Conservation (phyloP, 2,888 invertebrate species). For the Drosophila niveifrons region DNA sequence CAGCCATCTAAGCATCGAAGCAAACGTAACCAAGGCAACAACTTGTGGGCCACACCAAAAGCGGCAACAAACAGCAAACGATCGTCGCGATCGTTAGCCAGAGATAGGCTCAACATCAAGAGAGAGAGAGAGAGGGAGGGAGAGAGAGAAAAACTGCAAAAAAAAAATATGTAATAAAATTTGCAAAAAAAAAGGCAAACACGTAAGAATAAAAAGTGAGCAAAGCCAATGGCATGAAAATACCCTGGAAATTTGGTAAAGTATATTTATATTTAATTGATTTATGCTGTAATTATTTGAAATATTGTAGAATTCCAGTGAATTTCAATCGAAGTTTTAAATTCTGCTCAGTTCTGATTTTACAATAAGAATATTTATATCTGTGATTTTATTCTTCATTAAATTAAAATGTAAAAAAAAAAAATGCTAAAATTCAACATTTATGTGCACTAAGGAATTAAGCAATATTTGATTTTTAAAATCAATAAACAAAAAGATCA, state of each 20-base stretch:
- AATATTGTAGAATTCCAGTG: too few relatives aligned
- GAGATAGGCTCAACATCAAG: conserved; percentile 20
- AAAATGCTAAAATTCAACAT: too few relatives aligned
- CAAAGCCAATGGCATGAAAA: not conserved
- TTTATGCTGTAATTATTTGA: too few relatives aligned
- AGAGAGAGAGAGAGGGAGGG: not conserved
- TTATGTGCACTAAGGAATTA: too few relatives aligned
- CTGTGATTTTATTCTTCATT: too few relatives aligned
- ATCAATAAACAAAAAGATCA: too few relatives aligned
- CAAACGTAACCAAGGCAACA: conserved; percentile 36
- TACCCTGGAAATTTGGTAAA: not conserved
- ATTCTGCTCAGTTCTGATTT: too few relatives aligned
- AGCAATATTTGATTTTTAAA: too few relatives aligned
- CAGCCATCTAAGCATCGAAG: conserved; percentile 18
- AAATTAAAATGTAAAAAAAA: too few relatives aligned
- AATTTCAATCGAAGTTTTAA: too few relatives aligned
- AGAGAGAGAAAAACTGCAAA: conserved; percentile 14
- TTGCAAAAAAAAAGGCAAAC: conserved; percentile 11
- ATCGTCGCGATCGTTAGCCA: conserved; percentile 29
- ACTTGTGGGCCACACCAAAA: conserved; percentile 41
- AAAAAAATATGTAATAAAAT: conserved; percentile 15
- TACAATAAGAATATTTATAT: too few relatives aligned
- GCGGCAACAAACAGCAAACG: conserved; percentile 18
- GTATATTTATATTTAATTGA: too few relatives aligned
- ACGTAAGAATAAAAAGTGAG: conserved; percentile 1